These are phyloP conservation scores for Recurvirostra avosetta DNA, from an alignment of 2,113 vertebrate species.

Conservation along the genomic window DNA sequence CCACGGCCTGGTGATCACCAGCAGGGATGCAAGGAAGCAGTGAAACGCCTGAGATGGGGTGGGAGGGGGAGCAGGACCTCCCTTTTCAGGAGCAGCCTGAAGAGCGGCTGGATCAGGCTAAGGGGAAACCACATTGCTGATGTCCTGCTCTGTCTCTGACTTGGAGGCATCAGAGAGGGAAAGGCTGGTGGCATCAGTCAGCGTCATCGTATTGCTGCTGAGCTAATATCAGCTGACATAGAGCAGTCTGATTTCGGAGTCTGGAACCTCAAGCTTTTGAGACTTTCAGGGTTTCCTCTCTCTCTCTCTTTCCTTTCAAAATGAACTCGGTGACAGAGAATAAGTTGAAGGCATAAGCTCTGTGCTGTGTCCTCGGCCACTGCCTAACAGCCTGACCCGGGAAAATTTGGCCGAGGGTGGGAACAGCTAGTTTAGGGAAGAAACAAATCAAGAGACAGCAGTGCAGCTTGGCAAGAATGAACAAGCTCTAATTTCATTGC, in stretches of 20 bases:
- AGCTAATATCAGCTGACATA: neutral
- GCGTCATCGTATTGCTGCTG: accelerated
- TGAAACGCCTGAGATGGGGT: neutral
- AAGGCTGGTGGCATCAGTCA: neutral
- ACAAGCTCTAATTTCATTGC: neutral
- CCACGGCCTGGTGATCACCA: accelerated
- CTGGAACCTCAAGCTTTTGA: neutral
- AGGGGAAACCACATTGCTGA: neutral
- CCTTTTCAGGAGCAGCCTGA: neutral
- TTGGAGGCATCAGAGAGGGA: neutral
- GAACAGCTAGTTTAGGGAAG: neutral
- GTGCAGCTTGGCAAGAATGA: neutral
- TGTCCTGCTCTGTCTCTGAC: neutral
- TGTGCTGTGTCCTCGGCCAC: neutral
- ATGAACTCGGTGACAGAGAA: neutral
- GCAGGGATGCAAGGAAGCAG: accelerated
- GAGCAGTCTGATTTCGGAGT: neutral
- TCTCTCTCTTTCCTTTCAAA: neutral
- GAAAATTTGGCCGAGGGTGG: neutral
- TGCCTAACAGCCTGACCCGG: neutral
- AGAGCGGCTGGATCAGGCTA: neutral
- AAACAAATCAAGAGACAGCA: neutral
- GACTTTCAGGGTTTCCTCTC: neutral
- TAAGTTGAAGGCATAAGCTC: neutral
- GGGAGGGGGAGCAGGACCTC: neutral